Evolutionary conservation across 2,888 invertebrate species (phyloP).

Genomic region (Dyspetes luteomarginatus): DNA sequence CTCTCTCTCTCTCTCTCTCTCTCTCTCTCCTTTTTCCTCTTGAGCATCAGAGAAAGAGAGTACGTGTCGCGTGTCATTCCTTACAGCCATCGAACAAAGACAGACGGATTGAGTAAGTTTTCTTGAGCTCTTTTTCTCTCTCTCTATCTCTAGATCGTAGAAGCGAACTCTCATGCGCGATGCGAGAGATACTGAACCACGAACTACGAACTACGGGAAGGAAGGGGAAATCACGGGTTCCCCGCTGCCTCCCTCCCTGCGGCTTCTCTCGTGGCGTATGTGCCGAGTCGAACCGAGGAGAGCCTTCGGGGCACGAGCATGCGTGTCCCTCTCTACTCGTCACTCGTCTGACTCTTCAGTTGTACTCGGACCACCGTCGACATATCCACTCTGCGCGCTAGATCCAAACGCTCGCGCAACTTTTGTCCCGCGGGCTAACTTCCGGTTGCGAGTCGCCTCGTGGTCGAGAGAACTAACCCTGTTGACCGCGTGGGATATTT

Average conservation of each 20-base stretch:
- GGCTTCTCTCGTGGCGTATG: slow-evolving; percentile 75
- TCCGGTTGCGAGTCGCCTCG: slow-evolving; percentile 59
- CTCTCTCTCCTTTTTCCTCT: slow-evolving; percentile 68
- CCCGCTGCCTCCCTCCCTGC: slow-evolving; percentile 62
- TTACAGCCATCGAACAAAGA: slow-evolving; percentile 71
- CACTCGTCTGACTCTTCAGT: slow-evolving; percentile 72
- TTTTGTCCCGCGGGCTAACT: slow-evolving; percentile 55
- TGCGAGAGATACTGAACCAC: slow-evolving; percentile 33
- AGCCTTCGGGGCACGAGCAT: slow-evolving; percentile 58
- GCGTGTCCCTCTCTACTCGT: slow-evolving; percentile 65
- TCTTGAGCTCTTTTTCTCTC: slow-evolving; percentile 1
- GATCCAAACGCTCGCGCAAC: slow-evolving; percentile 48
- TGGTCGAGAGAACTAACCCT: slow-evolving; percentile 50
- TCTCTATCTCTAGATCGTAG: slow-evolving; percentile 29
- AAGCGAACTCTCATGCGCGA: slow-evolving; percentile 40
- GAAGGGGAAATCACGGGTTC: slow-evolving; percentile 78
- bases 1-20: slow-evolving; percentile 64
- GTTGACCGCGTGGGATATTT: slow-evolving; percentile 35
- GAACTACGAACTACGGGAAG: slow-evolving; percentile 45
- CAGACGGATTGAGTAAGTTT: slow-evolving; percentile 26
- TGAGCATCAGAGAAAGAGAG: slow-evolving; percentile 1
- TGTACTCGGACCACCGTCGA: slow-evolving; percentile 75
- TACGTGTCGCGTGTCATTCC: slow-evolving; percentile 74
- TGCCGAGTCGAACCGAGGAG: slow-evolving; percentile 71
- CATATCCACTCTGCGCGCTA: slow-evolving; percentile 34